Evolutionary conservation across 2,797 vertebrate species (phyloP), one percentile per base, ranked within the genome.

Genomic region (Stomatorhinus walkeri): DNA sequence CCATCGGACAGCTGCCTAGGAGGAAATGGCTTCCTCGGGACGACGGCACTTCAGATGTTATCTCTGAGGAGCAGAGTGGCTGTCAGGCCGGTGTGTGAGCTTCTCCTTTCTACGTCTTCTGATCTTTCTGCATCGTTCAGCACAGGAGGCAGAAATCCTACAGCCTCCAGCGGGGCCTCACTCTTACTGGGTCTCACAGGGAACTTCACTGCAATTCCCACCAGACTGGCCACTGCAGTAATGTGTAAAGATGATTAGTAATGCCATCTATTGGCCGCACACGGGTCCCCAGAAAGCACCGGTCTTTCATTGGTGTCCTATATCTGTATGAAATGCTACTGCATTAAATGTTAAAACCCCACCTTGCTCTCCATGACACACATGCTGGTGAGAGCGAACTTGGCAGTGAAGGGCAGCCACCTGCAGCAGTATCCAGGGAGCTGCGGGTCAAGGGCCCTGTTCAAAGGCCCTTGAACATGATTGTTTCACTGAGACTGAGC

Each of bases 1-100:
- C 97, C 96, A 98, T 97, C 96, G 97, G 96, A 96, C 95, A 96
- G 95, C 94, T 94, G 95, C 95, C 96, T 96, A 94, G 22, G 94
- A 61, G 94, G 95, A 96, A 96, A 95, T 93, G 95, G 95, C 95
- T 96, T 95, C 94, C 96, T 96, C 96, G 92, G 94, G 93, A 93
- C 95, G 95, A 95, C 95, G 96, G 46, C 61, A 19, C 40, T 24
- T 49, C 43, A 40, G 59, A 54, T 56, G 85, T 56, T 54, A 88
- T 72, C 87, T 54, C 2, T 16, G 49, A 72, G 51, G 32, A 32
- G 22, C 43, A 48, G 2, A 5, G n/a, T 8, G 68, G 48, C 84
- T 6, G 68, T 22, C 84, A 2, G 84, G 24, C 4, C 3, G 8
- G 12, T 0, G 28, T 32, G 10, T 14, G 12, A 19, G 14, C 22